Evolutionary conservation across 53 echinoderm and acorn worm genomes (phyloP).

Genomic region (Echinarachnius parma): DNA sequence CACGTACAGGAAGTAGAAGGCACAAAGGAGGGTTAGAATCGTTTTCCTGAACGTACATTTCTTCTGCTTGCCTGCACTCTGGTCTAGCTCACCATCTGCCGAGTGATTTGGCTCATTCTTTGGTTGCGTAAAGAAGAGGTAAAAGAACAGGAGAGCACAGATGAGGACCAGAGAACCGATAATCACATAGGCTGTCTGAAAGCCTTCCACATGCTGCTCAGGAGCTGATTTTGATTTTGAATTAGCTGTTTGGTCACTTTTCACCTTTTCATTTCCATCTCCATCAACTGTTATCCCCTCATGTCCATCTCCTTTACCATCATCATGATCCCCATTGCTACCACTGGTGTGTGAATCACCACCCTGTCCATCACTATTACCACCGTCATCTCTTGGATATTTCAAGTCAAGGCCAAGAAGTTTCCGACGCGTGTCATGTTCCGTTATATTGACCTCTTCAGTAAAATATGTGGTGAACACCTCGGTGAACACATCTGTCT

Average conservation of each 20-base stretch:
- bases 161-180: conserved; percentile 55
- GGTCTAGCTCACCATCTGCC: neutral
- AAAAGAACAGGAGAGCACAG: conserved; percentile 56
- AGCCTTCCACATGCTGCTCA: neutral
- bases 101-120: conserved; percentile 5
- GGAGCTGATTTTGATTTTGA: neutral
- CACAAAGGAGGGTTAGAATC: conserved; percentile 63
- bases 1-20: conserved; percentile 88
- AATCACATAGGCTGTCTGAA: conserved; percentile 49
- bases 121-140: conserved; percentile 71
- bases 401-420: too few species aligned
- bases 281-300: too few species aligned
- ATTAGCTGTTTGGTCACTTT: too few species aligned
- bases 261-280: too few species aligned
- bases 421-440: too few species aligned
- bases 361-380: neutral
- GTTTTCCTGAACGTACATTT: conserved; percentile 44
- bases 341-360: neutral
- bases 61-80: neutral
- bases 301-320: neutral
- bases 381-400: neutral
- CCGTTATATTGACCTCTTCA: too few species aligned
- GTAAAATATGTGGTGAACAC: too few species aligned
- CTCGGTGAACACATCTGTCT: too few species aligned
- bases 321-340: neutral